Base-by-base conservation (phyloP, 2,113 vertebrate genomes). In the Corythaixoides concolor region DNA sequence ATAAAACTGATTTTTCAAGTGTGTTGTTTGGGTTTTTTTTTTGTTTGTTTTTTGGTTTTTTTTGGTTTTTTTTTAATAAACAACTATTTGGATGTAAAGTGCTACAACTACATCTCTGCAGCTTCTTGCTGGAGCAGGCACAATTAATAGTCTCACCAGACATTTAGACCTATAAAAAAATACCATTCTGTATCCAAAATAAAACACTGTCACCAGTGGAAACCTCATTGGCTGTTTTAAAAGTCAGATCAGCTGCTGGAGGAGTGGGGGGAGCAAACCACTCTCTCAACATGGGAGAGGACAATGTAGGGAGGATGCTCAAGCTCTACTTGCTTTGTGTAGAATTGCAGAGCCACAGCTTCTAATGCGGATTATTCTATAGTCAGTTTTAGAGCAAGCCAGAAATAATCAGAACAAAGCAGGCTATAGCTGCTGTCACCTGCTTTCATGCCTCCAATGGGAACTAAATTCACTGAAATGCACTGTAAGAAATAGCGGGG, bases 401-500 rank as follows among this genome's bases (percentile, higher is more conserved):
- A 91, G 76, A 92, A 94, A 81, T 73, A 94, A 87, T 63, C 66
- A 59, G 84, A 87, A 92, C 76, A 92, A 89, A 92, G 69, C 80
- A 53, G 33, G 18, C 80, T 90, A 55, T 64, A 83, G 62, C 66
- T 93, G 39, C 82, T 85, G 45, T 90, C 60, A 39, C 75, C 82
- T 80, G 52, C 68, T 90, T 95, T 95, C 47, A 66, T 4, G 12
- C 45, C 89, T 95, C 53, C 60, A 89, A 11, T 35, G 37, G 67
- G n/a, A 84, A 80, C 41, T 80, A 70, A 88, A 92, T 95, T 88
- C 79, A 80, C 72, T 56, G 64, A 89, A 95, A 78, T 16, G 47
- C 53, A 19, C 60, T 72, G 28, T 75, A 78, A 87, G 74, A 81
- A 89, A 77, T 81, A 87, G 17, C 0, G 0, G 39, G 53, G 56